These are phyloP conservation scores for Polietes domitor DNA, from an alignment of 2,888 invertebrate species.

Conservation along the genomic window DNA sequence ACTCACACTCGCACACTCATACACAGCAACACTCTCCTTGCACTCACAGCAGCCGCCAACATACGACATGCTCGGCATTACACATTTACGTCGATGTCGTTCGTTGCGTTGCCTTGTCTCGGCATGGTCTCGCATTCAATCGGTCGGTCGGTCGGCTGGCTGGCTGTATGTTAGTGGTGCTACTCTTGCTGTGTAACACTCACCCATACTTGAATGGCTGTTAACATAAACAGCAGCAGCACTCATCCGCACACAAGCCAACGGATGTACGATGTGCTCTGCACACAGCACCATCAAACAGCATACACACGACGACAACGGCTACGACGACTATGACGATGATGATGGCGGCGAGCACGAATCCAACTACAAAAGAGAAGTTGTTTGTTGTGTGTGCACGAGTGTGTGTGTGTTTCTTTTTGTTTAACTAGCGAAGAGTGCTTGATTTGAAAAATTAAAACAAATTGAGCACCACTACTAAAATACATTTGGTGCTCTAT, in stretches of 20 bases:
- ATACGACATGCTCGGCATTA: too few species aligned
- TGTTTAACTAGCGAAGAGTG: conserved; percentile 52
- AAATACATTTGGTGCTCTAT: conserved; percentile 7
- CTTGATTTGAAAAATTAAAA: conserved; percentile 62
- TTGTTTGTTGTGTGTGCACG: conserved; percentile 2
- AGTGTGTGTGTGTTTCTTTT: not conserved
- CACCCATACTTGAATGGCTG: not conserved
- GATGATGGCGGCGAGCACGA: too few species aligned
- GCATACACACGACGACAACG: not conserved
- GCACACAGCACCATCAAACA: too few species aligned
- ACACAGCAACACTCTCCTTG: not conserved
- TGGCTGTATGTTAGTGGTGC: not conserved
- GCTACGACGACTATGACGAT: too few species aligned
- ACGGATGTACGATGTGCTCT: conserved; percentile 22
- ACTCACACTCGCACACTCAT: not conserved
- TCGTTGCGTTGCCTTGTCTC: not conserved
- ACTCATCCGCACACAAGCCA: conserved; percentile 8
- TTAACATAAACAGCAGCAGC: conserved; percentile 5
- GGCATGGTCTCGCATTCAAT: conserved; percentile 7
- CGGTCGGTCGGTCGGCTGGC: not conserved
- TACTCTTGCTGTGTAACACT: not conserved
- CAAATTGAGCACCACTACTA: conserved; percentile 55
- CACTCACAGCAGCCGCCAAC: not conserved
- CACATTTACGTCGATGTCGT: not conserved
- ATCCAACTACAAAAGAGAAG: conserved; percentile 45